phyloP scores from a whole-genome alignment of 2,113 vertebrate genomes.

The Grallaria varia region DNA sequence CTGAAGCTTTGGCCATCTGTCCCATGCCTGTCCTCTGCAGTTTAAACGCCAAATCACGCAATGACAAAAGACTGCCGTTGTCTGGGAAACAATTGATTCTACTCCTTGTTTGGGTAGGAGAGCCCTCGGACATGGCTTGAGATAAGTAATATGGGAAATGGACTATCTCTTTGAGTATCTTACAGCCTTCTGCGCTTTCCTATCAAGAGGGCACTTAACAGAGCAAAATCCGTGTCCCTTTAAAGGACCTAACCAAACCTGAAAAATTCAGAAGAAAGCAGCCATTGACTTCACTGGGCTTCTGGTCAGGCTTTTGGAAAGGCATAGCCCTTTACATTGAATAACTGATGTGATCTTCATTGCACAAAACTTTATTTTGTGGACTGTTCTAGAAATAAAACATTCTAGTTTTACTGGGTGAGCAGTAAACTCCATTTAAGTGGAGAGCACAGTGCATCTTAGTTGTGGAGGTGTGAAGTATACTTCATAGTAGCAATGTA shows the following conservation, averaged over 20 bases:
- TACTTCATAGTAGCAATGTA: not conserved
- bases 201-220: not conserved
- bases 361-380: not conserved
- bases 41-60: not conserved
- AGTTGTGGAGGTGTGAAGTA: not conserved
- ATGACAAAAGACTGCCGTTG: not conserved
- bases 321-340: not conserved
- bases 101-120: not conserved
- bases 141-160: not conserved
- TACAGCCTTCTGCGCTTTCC: not conserved
- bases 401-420: not conserved
- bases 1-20: not conserved
- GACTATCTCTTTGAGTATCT: not conserved
- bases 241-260: not conserved
- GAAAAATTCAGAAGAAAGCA: not conserved
- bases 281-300: not conserved
- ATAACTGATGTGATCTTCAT: not conserved
- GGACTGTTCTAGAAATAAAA: not conserved
- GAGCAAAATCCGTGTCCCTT: not conserved
- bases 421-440: not conserved
- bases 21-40: not conserved
- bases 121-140: not conserved
- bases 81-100: not conserved
- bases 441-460: not conserved
- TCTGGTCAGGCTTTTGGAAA: not conserved